Percentiles rank a stretch among this genome's conserved stretches.
These are phyloP conservation scores for Laupala kohalensis DNA, from an alignment of 1,140 invertebrate genomes.

Conservation along the genomic window DNA sequence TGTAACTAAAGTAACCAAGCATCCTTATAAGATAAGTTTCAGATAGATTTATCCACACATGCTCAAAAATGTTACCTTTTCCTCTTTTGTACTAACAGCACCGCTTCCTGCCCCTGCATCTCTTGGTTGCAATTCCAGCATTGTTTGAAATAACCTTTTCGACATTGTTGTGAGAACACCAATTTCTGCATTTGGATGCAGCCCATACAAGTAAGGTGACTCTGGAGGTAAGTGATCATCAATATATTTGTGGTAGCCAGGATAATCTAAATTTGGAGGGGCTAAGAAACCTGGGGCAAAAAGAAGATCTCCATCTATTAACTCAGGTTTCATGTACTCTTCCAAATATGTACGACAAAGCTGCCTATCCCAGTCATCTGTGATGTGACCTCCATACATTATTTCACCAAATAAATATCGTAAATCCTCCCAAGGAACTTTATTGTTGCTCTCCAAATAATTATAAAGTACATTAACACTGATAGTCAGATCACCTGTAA, in stretches of 20 bases:
- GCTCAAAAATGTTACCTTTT: too few relatives aligned
- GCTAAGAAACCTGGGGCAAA: conserved; percentile 67
- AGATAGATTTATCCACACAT: too few relatives aligned
- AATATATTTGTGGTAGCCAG: conserved; percentile 80
- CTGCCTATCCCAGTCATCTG: conserved; percentile 89
- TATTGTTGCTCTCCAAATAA: conserved; percentile 79
- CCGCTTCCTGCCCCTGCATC: conserved; percentile 54
- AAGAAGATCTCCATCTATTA: conserved; percentile 70
- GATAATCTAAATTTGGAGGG: conserved; percentile 77
- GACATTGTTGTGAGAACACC: conserved; percentile 79
- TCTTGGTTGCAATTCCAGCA: conserved; percentile 84
- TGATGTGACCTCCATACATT: conserved; percentile 95
- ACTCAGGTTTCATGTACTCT: conserved; percentile 6
- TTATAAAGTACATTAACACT: conserved; percentile 84
- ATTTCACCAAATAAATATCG: conserved; percentile 90
- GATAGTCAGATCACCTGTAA: conserved; percentile 84
- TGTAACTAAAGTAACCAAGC: too few relatives aligned
- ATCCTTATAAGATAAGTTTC: too few relatives aligned
- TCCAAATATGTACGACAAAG: conserved; percentile 78
- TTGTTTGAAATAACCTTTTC: conserved; percentile 74
- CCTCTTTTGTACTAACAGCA: conserved; percentile 56
- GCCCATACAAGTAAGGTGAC: conserved; percentile 77
- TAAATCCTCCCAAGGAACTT: conserved; percentile 85
- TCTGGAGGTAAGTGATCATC: conserved; percentile 76
- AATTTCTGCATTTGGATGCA: conserved; percentile 92